Conservation (phyloP, 2,888 invertebrate species). For the Eristalis intricaria region DNA sequence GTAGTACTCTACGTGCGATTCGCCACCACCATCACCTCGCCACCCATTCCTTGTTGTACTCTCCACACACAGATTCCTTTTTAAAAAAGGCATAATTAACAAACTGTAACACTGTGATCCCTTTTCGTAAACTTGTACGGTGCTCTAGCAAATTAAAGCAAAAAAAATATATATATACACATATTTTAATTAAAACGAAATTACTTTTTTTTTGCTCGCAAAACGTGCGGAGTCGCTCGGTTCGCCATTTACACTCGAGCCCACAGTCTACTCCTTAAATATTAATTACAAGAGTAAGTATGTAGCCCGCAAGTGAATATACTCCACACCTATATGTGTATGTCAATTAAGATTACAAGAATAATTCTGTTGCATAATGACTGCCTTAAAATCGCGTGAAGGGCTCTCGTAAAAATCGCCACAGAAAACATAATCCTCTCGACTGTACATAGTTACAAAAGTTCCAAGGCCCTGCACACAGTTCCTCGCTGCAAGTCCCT, state of each 20-base stretch:
- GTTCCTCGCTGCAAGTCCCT: not conserved
- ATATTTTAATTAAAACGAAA: slow-evolving; percentile 68
- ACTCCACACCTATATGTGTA: not conserved
- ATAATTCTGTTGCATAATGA: slow-evolving; percentile 55
- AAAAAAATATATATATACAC: not conserved
- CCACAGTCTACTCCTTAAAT: slow-evolving; percentile 51
- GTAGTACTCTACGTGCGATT: slow-evolving; percentile 11
- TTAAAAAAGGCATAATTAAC: not conserved
- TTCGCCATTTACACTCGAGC: slow-evolving; percentile 29
- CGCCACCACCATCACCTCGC: not conserved
- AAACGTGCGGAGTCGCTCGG: not conserved
- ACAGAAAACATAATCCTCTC: slow-evolving; percentile 54
- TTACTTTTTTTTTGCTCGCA: slow-evolving; percentile 31
- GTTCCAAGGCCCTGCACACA: not conserved
- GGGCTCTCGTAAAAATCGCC: slow-evolving; percentile 55
- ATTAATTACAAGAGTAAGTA: slow-evolving; percentile 54
- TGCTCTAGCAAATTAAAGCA: slow-evolving; percentile 56
- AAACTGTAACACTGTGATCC: slow-evolving; percentile 8
- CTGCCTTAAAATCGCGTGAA: slow-evolving; percentile 65
- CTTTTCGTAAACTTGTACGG: slow-evolving; percentile 20
- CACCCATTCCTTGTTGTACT: not conserved
- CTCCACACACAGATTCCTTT: slow-evolving; percentile 5
- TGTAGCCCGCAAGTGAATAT: not conserved
- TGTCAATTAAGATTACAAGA: slow-evolving; percentile 39
- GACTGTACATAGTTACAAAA: slow-evolving; percentile 43